These are phyloP conservation scores for Drosophila parvula DNA, from an alignment of 1,140 invertebrate species.

Conservation along the genomic window DNA sequence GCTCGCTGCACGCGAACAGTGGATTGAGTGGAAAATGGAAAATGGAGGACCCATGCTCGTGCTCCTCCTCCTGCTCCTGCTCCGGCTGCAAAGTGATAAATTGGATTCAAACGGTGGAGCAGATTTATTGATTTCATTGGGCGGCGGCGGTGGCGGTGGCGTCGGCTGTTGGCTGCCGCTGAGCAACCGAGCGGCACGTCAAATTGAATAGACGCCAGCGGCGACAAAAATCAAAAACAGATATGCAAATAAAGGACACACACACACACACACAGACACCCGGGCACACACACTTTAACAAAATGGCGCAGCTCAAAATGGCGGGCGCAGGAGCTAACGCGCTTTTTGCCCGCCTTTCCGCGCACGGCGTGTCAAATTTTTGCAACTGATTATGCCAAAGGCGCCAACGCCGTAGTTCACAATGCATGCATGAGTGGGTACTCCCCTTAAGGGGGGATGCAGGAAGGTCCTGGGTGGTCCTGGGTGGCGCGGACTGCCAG, in stretches of 20 bases:
- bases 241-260: conserved; percentile 70
- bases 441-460: neutral
- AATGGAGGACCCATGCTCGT: neutral
- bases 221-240: conserved; percentile 82
- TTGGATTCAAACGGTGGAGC: conserved; percentile 81
- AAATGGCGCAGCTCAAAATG: conserved; percentile 36
- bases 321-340: conserved; percentile 19
- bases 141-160: conserved; percentile 10
- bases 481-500: conserved; percentile 55
- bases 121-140: conserved; percentile 81
- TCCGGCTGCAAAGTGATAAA: conserved; percentile 72
- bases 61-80: conserved; percentile 6
- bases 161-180: neutral
- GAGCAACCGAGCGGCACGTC: conserved; percentile 58
- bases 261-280: conserved; percentile 7
- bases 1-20: conserved; percentile 33
- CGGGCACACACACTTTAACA: neutral
- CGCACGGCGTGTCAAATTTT: conserved; percentile 72
- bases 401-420: conserved; percentile 42
- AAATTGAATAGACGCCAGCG: conserved; percentile 77
- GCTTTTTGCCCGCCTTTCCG: conserved; percentile 38
- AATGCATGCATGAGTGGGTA: conserved; percentile 33
- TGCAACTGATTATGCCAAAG: conserved; percentile 74
- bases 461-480: neutral
- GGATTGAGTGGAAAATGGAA: conserved; percentile 34